phyloP scores from a whole-genome alignment of 2,888 invertebrate species.

The Therioaphis trifolii region DNA sequence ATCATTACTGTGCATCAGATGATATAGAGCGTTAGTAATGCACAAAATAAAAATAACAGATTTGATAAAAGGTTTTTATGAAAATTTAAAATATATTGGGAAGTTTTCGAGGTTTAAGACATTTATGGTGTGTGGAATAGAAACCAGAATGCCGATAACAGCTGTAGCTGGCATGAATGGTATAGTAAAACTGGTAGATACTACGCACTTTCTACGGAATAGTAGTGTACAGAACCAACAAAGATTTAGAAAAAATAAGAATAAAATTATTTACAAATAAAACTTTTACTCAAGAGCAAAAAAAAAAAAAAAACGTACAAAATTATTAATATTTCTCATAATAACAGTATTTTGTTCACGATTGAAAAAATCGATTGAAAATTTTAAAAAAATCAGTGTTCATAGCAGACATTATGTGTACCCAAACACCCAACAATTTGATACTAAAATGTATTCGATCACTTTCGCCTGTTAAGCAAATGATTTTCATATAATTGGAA shows the following conservation, averaged over 20 bases:
- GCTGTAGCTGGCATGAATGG: constrained; percentile 10
- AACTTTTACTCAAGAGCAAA: background rate
- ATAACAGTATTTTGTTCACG: background rate
- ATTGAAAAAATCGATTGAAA: background rate
- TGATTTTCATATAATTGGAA: constrained; percentile 11
- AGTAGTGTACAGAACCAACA: background rate
- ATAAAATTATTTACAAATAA: background rate
- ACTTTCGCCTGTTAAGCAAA: background rate
- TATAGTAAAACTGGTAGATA: constrained; percentile 17
- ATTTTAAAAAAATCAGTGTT: background rate
- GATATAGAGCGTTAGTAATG: background rate
- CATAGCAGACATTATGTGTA: too few relatives aligned
- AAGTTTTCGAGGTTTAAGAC: background rate
- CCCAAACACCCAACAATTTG: too few relatives aligned
- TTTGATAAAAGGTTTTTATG: constrained; percentile 14
- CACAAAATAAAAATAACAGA: background rate
- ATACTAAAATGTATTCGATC: background rate
- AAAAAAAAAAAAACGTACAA: background rate
- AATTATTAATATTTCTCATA: too few relatives aligned
- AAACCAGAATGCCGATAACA: constrained; percentile 58
- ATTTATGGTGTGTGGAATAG: constrained; percentile 35
- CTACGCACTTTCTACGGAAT: constrained; percentile 27
- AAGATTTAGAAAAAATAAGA: too few relatives aligned
- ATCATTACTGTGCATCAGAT: background rate
- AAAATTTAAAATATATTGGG: constrained; percentile 10